A percentile compares a stretch with the other conserved stretches of the same genome.
Evolutionary conservation across 1,140 invertebrate species (phyloP).

Genomic region (Aphaenogaster ashmeadi): DNA sequence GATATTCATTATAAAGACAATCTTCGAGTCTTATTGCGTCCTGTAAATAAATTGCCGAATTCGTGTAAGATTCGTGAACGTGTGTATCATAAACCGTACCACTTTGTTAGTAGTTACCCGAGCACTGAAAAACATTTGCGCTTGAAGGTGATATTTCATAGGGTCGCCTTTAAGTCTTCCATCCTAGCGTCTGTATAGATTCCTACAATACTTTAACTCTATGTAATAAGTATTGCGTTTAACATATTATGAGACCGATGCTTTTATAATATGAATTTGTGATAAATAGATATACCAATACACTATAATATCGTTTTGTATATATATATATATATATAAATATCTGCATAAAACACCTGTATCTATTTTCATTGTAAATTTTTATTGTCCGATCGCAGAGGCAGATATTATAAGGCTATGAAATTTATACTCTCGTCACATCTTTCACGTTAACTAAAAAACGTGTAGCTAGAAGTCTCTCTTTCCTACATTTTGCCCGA

Average conservation of each 20-base stretch:
- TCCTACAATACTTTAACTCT: constrained; percentile 44
- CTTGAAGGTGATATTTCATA: constrained; percentile 64
- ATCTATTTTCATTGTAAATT: constrained; percentile 27
- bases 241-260: constrained; percentile 56
- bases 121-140: constrained; percentile 55
- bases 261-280: constrained; percentile 66
- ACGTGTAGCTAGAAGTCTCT: background rate
- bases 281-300: constrained; percentile 61
- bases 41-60: constrained; percentile 80
- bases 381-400: constrained; percentile 2
- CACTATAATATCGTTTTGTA: constrained; percentile 45
- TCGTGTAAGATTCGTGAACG: constrained; percentile 69
- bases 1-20: constrained; percentile 81
- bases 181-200: constrained; percentile 67
- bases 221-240: constrained; percentile 54
- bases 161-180: constrained; percentile 75
- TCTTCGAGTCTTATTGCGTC: constrained; percentile 83
- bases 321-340: background rate
- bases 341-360: constrained; percentile 26
- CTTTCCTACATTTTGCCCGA: background rate
- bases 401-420: constrained; percentile 14
- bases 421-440: constrained; percentile 28
- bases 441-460: constrained; percentile 15
- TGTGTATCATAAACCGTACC: constrained; percentile 73
- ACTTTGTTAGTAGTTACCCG: constrained; percentile 73